phyloP scores from a whole-genome alignment of 2,888 invertebrate species.

The Acanthopleura granulata region DNA sequence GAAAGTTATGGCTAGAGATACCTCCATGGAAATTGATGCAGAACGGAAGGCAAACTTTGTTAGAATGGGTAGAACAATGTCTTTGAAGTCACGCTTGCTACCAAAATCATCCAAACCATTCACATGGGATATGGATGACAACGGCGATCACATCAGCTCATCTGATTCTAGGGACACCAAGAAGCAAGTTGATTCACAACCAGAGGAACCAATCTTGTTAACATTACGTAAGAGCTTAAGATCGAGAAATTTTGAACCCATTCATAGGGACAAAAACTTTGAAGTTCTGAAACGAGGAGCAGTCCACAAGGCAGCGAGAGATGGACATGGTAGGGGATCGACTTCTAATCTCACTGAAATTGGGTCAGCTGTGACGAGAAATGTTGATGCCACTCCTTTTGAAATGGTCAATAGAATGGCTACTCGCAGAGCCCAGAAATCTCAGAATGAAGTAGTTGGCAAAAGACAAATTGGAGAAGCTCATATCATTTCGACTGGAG shows the following conservation, averaged over 20 bases:
- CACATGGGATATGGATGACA: conserved; percentile 35
- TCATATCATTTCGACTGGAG: neutral
- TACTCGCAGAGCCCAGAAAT: neutral
- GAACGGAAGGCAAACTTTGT: conserved; percentile 13
- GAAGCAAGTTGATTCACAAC: neutral
- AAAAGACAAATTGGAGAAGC: neutral
- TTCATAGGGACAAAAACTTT: conserved; percentile 2
- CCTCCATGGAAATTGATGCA: neutral
- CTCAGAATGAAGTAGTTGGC: neutral
- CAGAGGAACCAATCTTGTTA: neutral
- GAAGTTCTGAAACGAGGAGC: neutral
- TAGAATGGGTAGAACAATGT: neutral
- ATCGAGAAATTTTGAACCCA: conserved; percentile 10
- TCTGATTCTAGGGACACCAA: neutral
- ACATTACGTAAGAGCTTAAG: neutral
- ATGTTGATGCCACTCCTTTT: neutral
- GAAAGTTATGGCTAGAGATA: neutral
- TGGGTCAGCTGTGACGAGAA: neutral
- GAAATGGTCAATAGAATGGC: neutral
- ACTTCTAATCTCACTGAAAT: neutral
- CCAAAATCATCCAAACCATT: conserved; percentile 27
- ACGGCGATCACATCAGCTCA: conserved; percentile 13
- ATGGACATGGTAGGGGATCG: neutral
- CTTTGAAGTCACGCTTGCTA: neutral
- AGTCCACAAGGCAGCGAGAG: neutral